Percentiles rank a stretch among this genome's conserved stretches.
Conservation (phyloP, 2,797 vertebrate species). For the Mallotus villosus region DNA sequence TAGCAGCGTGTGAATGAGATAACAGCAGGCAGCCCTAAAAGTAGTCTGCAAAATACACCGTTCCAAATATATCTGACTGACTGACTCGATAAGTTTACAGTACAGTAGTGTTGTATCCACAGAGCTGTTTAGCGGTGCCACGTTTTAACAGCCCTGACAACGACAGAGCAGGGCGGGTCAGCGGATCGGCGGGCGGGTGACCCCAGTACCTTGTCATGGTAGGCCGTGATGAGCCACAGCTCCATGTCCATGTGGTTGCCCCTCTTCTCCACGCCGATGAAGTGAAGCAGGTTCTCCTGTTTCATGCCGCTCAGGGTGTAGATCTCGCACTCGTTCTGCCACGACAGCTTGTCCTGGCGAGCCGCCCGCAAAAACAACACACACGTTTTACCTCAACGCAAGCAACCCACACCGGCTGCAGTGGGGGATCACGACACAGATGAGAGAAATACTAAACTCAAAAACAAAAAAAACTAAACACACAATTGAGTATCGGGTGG, state of each 20-base stretch:
- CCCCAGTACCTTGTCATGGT: constrained; percentile 83
- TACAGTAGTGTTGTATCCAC: no score
- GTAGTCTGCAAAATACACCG: background rate
- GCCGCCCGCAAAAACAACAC: constrained; percentile 5
- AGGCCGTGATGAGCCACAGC: constrained; percentile 94
- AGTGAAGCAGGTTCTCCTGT: constrained; percentile 93
- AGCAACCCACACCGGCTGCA: background rate
- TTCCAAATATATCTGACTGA: no score
- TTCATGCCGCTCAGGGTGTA: constrained; percentile 95
- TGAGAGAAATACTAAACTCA: no score
- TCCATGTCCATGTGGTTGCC: constrained; percentile 92
- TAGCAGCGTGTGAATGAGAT: background rate
- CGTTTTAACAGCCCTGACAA: no score
- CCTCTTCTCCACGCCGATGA: constrained; percentile 94
- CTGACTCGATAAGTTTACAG: no score
- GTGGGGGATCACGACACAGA: no score
- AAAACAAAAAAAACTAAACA: constrained; percentile 5
- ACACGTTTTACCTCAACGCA: background rate
- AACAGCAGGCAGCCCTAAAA: background rate
- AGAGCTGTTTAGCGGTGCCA: background rate
- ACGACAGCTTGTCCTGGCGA: constrained; percentile 91
- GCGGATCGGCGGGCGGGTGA: no score
- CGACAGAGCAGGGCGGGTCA: no score
- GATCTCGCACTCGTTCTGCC: constrained; percentile 98
- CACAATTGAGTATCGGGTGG: no score